A percentile compares a stretch with the other conserved stretches of the same genome.
Evolutionary conservation across 2,113 vertebrate genomes (phyloP).

Genomic region (Gorsachius goisagi): DNA sequence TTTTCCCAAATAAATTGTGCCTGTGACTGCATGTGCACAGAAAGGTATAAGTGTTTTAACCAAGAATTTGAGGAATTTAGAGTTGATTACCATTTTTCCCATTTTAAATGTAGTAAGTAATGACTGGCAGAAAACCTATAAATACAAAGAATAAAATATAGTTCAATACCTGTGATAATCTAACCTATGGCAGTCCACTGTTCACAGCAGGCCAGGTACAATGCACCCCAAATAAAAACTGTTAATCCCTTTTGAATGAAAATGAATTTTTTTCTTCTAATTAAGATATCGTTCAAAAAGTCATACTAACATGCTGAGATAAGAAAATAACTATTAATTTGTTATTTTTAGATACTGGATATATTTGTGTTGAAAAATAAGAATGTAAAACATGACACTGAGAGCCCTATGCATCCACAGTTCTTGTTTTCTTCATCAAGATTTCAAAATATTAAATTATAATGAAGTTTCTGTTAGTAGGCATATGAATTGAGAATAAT

Average conservation of each 20-base stretch:
- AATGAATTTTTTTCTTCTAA: neutral
- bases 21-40: neutral
- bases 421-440: neutral
- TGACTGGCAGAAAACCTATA: neutral
- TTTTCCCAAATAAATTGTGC: neutral
- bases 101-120: neutral
- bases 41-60: neutral
- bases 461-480: neutral
- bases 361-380: neutral
- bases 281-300: neutral
- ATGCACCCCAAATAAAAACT: neutral
- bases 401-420: neutral
- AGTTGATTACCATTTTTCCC: neutral
- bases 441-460: neutral
- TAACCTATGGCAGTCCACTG: neutral
- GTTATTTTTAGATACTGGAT: neutral
- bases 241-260: neutral
- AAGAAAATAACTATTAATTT: neutral
- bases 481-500: neutral
- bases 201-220: neutral
- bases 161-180: neutral
- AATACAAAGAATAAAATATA: neutral
- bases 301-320: neutral
- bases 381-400: neutral
- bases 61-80: neutral